A percentile compares a stretch with the other conserved stretches of the same genome.
Conservation (phyloP, 2,113 vertebrate species). For the Carassius auratus region DNA sequence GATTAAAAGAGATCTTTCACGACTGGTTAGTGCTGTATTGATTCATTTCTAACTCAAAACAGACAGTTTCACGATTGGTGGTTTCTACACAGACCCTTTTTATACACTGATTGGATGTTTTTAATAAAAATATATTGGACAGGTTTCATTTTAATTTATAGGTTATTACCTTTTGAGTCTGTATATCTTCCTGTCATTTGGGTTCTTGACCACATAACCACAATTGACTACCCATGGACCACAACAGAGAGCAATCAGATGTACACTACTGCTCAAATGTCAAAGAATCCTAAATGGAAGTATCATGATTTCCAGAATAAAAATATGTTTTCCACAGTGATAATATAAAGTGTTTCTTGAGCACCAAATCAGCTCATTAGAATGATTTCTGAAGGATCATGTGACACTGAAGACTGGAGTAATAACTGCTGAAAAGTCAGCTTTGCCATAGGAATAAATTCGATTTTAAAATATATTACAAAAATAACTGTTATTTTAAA, state of each 20-base stretch:
- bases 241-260: neutral
- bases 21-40: slow-evolving; percentile 4
- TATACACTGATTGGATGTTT: neutral
- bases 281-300: neutral
- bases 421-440: neutral
- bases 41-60: slow-evolving; percentile 37
- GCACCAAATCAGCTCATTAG: neutral
- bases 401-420: neutral
- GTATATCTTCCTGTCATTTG: neutral
- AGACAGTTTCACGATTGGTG: neutral
- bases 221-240: neutral
- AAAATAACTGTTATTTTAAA: neutral
- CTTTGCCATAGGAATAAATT: neutral
- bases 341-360: neutral
- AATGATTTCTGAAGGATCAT: neutral
- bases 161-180: neutral
- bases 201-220: neutral
- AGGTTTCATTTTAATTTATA: slow-evolving; percentile 6
- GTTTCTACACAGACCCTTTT: neutral
- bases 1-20: slow-evolving; percentile 29
- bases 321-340: neutral
- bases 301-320: neutral
- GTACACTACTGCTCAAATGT: neutral
- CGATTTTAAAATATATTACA: neutral
- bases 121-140: neutral